Conservation (phyloP, 2,113 vertebrate genomes). For the Cricetomys ansorgei region DNA sequence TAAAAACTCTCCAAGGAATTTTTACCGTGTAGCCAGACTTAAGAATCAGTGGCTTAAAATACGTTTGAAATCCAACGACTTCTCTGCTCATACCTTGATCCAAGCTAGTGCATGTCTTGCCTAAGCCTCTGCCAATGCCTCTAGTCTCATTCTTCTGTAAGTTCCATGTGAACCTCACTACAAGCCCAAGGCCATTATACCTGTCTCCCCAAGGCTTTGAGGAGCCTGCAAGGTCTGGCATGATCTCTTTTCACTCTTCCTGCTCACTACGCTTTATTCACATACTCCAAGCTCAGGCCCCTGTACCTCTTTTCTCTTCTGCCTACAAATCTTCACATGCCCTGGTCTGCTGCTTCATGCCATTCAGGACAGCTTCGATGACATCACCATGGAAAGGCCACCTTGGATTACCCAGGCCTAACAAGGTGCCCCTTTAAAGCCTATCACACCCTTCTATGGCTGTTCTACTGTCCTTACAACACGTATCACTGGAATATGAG, state of each 20-base stretch:
- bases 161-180: neutral
- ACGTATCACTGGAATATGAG: neutral
- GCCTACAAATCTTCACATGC: neutral
- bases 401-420: neutral
- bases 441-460: neutral
- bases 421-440: neutral
- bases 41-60: neutral
- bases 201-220: neutral
- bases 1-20: constrained; percentile 1
- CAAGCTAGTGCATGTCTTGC: rapidly evolving
- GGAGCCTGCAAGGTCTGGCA: neutral
- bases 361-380: neutral
- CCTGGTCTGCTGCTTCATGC: neutral
- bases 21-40: neutral
- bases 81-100: neutral
- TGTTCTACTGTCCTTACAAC: neutral
- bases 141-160: too few species aligned
- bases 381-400: neutral
- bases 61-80: neutral
- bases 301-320: neutral
- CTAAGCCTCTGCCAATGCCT: neutral
- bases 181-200: neutral
- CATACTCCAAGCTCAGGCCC: neutral
- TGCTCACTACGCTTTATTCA: rapidly evolving
- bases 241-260: rapidly evolving